phyloP scores from a whole-genome alignment of 1,140 invertebrate species.

The Eumaeus atala region DNA sequence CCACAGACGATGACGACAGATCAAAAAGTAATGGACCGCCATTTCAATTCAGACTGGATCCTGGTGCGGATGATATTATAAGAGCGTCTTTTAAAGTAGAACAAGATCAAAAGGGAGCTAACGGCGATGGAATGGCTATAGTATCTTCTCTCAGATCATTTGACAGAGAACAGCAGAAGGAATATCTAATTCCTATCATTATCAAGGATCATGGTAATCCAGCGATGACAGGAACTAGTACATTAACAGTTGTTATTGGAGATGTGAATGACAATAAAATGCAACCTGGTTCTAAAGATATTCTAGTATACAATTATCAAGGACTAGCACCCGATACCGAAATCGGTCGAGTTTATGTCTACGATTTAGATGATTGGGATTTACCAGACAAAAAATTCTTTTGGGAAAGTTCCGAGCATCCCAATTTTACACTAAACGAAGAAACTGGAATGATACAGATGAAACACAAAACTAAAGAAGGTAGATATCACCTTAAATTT shows the following conservation, averaged over 20 bases:
- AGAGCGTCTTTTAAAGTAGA: conserved; percentile 95
- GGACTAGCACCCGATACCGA: conserved; percentile 93
- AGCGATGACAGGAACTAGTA: conserved; percentile 95
- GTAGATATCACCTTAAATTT: conserved; percentile 89
- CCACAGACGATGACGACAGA: conserved; percentile 95
- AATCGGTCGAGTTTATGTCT: conserved; percentile 96
- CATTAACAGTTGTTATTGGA: conserved; percentile 95
- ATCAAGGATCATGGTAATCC: conserved; percentile 93
- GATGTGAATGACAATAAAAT: conserved; percentile 98
- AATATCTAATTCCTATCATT: conserved; percentile 94
- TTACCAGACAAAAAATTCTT: conserved; percentile 97
- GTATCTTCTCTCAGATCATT: conserved; percentile 92
- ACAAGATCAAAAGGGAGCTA: conserved; percentile 95
- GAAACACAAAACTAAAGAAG: conserved; percentile 91
- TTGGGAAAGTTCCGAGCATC: conserved; percentile 88
- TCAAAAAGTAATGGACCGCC: conserved; percentile 96
- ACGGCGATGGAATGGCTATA: conserved; percentile 96
- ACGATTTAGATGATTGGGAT: conserved; percentile 98
- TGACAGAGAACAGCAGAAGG: conserved; percentile 95
- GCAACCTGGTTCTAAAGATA: conserved; percentile 96
- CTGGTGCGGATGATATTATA: conserved; percentile 93
- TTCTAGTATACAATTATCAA: conserved; percentile 97
- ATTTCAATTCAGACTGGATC: conserved; percentile 94
- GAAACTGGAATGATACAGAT: conserved; percentile 97
- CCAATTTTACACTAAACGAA: conserved; percentile 90